A percentile compares a stretch with the other conserved stretches of the same genome.
phyloP scores from a whole-genome alignment of 2,113 vertebrate species.

The Cyanistes caeruleus region DNA sequence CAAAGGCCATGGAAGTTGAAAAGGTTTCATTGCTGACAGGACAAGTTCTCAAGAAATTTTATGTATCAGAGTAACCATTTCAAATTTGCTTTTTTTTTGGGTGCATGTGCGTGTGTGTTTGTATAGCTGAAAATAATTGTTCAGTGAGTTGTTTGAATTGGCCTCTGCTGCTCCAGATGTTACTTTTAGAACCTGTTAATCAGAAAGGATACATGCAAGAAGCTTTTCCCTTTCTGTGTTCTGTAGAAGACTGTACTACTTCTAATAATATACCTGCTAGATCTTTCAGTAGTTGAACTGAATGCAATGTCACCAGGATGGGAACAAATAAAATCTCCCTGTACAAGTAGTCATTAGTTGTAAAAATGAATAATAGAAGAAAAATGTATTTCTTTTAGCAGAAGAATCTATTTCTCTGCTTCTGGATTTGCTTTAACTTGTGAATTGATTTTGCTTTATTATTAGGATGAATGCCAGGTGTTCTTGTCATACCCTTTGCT shows the following conservation, averaged over 20 bases:
- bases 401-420: background rate
- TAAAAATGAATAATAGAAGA: background rate
- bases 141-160: background rate
- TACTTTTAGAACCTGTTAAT: background rate
- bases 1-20: background rate
- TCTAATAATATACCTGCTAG: background rate
- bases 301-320: background rate
- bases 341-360: background rate
- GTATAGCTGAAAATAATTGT: background rate
- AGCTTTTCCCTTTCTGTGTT: background rate
- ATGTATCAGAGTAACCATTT: background rate
- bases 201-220: background rate
- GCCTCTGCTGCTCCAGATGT: background rate
- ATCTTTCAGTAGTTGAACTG: background rate
- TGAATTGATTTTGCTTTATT: background rate
- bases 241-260: background rate
- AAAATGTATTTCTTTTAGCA: background rate
- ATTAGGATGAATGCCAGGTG: background rate
- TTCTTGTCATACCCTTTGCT: background rate
- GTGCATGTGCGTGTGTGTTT: fast-evolving
- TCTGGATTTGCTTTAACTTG: background rate
- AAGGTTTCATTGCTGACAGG: background rate
- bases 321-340: background rate
- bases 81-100: background rate
- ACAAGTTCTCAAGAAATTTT: background rate